Base-by-base conservation (phyloP, 2,113 vertebrate species). In the Clarias magur region DNA sequence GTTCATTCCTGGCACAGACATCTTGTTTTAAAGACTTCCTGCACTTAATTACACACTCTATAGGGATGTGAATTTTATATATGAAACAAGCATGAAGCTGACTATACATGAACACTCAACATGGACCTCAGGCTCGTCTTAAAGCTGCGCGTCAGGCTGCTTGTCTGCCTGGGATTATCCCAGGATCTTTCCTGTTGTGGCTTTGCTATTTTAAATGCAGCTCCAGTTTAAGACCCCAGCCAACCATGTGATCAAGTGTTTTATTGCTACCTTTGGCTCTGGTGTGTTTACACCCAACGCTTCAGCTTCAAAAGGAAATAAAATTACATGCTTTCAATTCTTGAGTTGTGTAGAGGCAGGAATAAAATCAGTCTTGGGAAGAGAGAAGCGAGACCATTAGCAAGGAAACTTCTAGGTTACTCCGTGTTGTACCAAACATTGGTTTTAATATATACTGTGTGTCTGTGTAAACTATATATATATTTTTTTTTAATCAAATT, bases 311-410 rank as follows among this genome's bases (percentile, higher is more conserved):
- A 68, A 67, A 57, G 53, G 85, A 38, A 56, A 19, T 27, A 42
- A 67, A 86, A 86, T 86, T 13, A 86, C n/a, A 80, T 21, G n/a
- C 11, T 85, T 67, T 34, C 48, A 38, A 30, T 38, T 86, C 16
- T 38, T 2, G 75, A 19, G 38, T 16, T 34, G 30, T 13, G 53
- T 62, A 34, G 60, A 34, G 30, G 38, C 48, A 42, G 56, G n/a
- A n/a, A 65, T 23, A n/a, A 53, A 59, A 9, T 4, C 23, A 11
- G 30, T n/a, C 59, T 48, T 16, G 34, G 5, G 34, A n/a, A 34
- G 16, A 15, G 15, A 57, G 76, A 56, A 56, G 54, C 7, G 8
- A 79, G 27, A 59, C 9, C 5, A n/a, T 19, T 80, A 59, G 78
- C 78, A 30, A 76, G 56, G 34, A 34, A 34, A 59, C 16, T 21